Conservation (phyloP, 2,797 vertebrate species). For the Xerus rutilus region DNA sequence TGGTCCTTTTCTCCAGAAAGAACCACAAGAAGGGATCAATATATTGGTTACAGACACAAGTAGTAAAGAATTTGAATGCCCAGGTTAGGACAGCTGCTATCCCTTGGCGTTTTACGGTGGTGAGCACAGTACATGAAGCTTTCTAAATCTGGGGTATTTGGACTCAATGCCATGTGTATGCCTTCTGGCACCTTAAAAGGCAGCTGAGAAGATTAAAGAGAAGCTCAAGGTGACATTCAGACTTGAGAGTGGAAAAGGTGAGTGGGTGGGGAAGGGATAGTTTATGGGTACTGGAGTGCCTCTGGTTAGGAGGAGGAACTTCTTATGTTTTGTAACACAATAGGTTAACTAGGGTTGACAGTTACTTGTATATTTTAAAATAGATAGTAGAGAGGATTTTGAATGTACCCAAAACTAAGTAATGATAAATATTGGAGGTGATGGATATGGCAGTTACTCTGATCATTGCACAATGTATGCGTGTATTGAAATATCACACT, state of each 20-base stretch:
- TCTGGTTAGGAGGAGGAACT: neutral
- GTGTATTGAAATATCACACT: neutral
- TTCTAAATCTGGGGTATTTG: neutral
- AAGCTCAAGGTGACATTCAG: neutral
- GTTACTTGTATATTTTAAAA: neutral
- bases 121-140: neutral
- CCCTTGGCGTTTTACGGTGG: neutral
- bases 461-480: neutral
- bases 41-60: slow-evolving; percentile 24
- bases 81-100: neutral
- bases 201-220: neutral
- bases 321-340: neutral
- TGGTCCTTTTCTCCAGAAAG: slow-evolving; percentile 3
- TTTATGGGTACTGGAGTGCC: neutral
- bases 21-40: neutral
- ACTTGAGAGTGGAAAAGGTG: neutral
- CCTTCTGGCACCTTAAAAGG: neutral
- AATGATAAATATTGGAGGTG: neutral
- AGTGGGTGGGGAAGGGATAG: neutral
- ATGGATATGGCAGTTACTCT: neutral
- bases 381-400: neutral
- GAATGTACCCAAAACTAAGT: neutral
- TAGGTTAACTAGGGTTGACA: neutral
- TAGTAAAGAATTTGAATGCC: neutral
- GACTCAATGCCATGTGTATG: neutral